Conservation (phyloP, 2,888 invertebrate genomes). For the Dryocosmus kuriphilus region DNA sequence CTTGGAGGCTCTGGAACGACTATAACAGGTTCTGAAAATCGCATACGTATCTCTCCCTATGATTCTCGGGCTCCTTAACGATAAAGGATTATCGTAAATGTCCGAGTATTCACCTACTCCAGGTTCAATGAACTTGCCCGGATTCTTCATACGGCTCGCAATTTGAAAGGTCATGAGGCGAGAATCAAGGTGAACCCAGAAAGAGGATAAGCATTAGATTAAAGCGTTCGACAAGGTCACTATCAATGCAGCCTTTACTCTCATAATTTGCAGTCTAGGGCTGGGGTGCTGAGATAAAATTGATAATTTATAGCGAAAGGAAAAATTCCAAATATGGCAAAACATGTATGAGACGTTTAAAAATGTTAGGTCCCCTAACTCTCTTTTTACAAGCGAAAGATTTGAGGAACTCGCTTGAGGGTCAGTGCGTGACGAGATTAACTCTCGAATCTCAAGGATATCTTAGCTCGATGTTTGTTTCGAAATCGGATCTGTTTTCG, state of each 20-base stretch:
- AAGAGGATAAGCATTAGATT: constrained; percentile 26
- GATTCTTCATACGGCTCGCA: constrained; percentile 52
- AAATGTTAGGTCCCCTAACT: background rate
- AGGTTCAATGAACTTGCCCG: constrained; percentile 54
- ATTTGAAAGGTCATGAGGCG: constrained; percentile 52
- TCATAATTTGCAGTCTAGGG: background rate
- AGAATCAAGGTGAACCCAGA: constrained; percentile 32
- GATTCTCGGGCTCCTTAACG: constrained; percentile 72
- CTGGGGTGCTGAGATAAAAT: background rate
- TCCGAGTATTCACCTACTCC: constrained; percentile 58
- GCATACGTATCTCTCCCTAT: constrained; percentile 71
- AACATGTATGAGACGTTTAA: background rate
- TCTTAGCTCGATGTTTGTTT: constrained; percentile 28
- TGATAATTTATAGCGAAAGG: background rate
- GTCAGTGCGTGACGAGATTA: constrained; percentile 12
- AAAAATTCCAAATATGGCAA: background rate
- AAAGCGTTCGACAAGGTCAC: constrained; percentile 19
- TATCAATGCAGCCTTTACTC: background rate
- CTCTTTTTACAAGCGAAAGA: background rate
- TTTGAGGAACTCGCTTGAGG: background rate
- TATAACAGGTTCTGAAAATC: constrained; percentile 76
- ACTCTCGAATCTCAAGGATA: constrained; percentile 41
- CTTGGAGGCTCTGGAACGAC: constrained; percentile 76
- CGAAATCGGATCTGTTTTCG: constrained; percentile 34
- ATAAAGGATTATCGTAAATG: constrained; percentile 72